phyloP scores from a whole-genome alignment of 2,797 vertebrate species.

The Cyclura pinguis region DNA sequence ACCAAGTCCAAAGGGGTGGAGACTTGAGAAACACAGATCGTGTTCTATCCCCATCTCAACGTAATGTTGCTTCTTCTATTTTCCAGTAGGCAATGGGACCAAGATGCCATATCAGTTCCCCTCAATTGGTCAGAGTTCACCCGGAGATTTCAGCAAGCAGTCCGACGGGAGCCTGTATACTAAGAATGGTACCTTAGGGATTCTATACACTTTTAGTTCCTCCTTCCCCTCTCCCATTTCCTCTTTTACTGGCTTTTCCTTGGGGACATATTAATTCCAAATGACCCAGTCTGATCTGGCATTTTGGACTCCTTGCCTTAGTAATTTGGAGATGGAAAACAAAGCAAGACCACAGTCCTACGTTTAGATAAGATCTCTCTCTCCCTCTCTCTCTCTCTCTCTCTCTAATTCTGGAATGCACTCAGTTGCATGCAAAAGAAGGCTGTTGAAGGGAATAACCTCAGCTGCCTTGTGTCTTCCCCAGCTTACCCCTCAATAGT shows the following conservation, averaged over 20 bases:
- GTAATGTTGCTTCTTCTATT: constrained; percentile 75
- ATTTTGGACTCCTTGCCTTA: not conserved
- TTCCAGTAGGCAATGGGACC: constrained; percentile 80
- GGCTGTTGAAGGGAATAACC: not conserved
- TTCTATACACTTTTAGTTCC: not conserved
- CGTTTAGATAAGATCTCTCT: constrained; percentile 22
- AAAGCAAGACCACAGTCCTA: not conserved
- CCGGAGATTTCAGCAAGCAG: constrained; percentile 82
- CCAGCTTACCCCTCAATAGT: constrained; percentile 84
- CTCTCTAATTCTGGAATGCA: constrained; percentile 56
- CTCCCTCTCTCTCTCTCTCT: not conserved
- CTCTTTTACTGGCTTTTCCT: not conserved
- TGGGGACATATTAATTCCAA: constrained; percentile 7
- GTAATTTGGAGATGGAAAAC: not conserved
- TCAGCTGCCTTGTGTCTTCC: constrained; percentile 57
- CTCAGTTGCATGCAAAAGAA: not conserved
- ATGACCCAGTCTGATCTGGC: not conserved
- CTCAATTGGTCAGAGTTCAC: constrained; percentile 81
- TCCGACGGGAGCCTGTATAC: constrained; percentile 80
- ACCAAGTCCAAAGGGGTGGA: not conserved
- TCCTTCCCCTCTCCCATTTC: not conserved
- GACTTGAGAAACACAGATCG: not conserved
- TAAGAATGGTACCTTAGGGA: constrained; percentile 76
- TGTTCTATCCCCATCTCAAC: not conserved
- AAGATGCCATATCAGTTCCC: constrained; percentile 82